Evolutionary conservation across 1,140 invertebrate genomes (phyloP).

Genomic region (Spodoptera frugiperda): DNA sequence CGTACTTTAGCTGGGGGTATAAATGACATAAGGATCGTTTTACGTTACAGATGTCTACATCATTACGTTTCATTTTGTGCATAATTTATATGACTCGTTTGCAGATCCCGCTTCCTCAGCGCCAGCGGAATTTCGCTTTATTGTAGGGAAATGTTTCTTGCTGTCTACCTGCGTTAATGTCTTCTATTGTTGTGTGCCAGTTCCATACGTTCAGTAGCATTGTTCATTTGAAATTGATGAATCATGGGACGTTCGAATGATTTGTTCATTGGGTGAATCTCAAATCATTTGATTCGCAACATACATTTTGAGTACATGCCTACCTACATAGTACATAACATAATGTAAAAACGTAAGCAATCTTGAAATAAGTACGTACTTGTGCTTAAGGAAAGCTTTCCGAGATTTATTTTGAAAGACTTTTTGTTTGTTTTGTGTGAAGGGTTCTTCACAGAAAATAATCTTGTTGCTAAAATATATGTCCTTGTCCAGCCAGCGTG

Average conservation of each 20-base stretch:
- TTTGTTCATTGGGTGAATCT: background rate
- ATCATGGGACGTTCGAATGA: background rate
- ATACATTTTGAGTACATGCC: too few species aligned
- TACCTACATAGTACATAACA: background rate
- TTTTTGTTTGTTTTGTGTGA: background rate
- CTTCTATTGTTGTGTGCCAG: background rate
- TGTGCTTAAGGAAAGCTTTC: background rate
- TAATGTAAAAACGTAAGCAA: slow-evolving; percentile 4
- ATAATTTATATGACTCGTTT: slow-evolving; percentile 12
- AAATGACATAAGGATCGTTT: too few species aligned
- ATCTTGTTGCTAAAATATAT: background rate
- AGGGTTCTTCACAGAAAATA: background rate
- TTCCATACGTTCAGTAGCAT: too few species aligned
- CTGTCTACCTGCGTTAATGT: slow-evolving; percentile 14
- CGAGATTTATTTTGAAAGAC: background rate
- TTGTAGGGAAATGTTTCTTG: slow-evolving; percentile 10
- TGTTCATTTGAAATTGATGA: slow-evolving; percentile 5
- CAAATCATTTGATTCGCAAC: too few species aligned
- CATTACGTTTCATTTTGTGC: background rate
- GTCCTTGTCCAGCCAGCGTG: background rate
- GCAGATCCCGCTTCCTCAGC: background rate
- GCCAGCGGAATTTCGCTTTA: background rate
- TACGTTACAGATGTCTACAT: background rate
- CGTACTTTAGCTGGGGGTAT: too few species aligned
- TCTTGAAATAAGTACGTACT: background rate